Evolutionary conservation across 1,140 invertebrate genomes (phyloP).

Genomic region (Aporrectodea caliginosa): DNA sequence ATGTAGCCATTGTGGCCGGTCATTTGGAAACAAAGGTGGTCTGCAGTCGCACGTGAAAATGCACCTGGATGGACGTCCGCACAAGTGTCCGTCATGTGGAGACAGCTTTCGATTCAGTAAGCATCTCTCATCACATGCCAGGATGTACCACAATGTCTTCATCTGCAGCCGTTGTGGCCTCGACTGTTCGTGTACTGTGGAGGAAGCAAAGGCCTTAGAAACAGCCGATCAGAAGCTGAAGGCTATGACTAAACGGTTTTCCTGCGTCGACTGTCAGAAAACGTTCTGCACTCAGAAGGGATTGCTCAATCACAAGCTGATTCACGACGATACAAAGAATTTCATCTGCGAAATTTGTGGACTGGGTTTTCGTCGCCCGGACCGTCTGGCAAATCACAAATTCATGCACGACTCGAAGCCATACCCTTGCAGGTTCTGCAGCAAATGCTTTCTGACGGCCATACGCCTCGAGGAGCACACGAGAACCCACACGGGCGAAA

Average conservation of each 20-base stretch:
- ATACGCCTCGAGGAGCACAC: not conserved
- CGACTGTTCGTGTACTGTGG: not conserved
- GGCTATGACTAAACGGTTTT: not conserved
- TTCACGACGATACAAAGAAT: not conserved
- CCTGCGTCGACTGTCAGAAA: not conserved
- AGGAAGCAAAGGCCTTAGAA: not conserved
- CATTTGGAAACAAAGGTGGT: not conserved
- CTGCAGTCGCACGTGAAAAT: not conserved
- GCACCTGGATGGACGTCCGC: not conserved
- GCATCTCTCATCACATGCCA: not conserved
- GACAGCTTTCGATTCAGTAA: not conserved
- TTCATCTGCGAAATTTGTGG: not conserved
- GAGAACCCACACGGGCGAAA: not conserved
- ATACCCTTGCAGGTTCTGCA: not conserved
- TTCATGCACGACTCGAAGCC: not conserved
- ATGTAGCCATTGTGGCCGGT: not conserved
- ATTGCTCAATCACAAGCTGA: not conserved
- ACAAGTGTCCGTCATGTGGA: not conserved
- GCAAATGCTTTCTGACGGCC: not conserved
- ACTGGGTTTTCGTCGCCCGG: not conserved
- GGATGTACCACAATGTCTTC: not conserved
- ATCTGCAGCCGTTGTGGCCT: not conserved
- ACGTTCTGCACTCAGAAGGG: not conserved
- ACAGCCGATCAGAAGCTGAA: not conserved
- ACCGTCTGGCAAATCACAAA: not conserved